Base-by-base conservation (phyloP, 23 tunicate genomes). In the Oikopleura vanhoeffeni region DNA sequence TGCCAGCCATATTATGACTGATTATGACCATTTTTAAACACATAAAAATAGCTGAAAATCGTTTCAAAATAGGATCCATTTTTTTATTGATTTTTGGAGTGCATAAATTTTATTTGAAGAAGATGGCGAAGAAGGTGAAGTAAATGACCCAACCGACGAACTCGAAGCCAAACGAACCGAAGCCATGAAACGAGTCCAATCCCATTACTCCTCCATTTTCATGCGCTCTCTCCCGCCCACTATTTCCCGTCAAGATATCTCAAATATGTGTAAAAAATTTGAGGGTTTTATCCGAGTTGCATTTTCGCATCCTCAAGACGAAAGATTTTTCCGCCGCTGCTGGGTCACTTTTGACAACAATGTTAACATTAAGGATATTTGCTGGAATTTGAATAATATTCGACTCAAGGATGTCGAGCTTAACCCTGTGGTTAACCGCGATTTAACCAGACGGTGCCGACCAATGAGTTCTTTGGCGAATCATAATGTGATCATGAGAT, bases 391-490 rank as follows among this genome's bases (percentile, higher is more conserved):
- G 40, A 93, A 93, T 77, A 93, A 93, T 49, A 41, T 90, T 24
- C 57, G 98, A 85, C 89, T 91, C 42, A 83, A 91, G 0, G 98
- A 93, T 13, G 33, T 90, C 8, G 94, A 90, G 84, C 76, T 93
- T 83, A 93, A 93, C 87, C 98, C 99, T 39, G 99, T 95, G 38
- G 96, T 95, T 32, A 95, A 95, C 67, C 88, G 99, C 0, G 99
- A 95, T 83, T 79, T 95, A 2, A 83, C 99, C 1, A 88, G 99
- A 2, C 87, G 99, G 0, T 95, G 91, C 34, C 92, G 99, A 0
- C 92, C 99, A 2, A 89, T 95, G 1, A 91, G 97, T 0, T 91
- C 92, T 32, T 88, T 95, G 35, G 89, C 99, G 8, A 95, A 90
- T 64, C 99, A 95, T 84, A 84, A 87, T 24, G 28, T 85, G 0